These are phyloP conservation scores for Phalacrocorax aristotelis DNA, from an alignment of 2,113 vertebrate species.

Conservation along the genomic window DNA sequence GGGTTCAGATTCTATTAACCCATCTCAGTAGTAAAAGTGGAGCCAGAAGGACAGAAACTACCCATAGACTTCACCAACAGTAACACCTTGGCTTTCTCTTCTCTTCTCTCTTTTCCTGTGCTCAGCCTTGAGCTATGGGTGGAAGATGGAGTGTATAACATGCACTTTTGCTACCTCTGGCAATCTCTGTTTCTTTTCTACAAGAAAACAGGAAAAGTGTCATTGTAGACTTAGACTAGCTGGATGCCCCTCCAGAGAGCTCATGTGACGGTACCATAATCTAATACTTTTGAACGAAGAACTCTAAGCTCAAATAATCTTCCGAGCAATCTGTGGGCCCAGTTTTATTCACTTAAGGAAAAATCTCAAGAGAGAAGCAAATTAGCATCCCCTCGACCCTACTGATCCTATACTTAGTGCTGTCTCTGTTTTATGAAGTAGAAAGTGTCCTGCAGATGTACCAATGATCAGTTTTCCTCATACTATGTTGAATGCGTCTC, in stretches of 20 bases:
- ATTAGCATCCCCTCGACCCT: background rate
- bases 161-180: background rate
- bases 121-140: background rate
- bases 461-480: background rate
- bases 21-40: background rate
- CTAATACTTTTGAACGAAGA: background rate
- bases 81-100: background rate
- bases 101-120: background rate
- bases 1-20: background rate
- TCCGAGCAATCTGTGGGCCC: background rate
- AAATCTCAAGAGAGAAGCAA: background rate
- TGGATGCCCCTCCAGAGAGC: background rate
- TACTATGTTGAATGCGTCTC: background rate
- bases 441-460: background rate
- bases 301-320: background rate
- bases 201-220: background rate
- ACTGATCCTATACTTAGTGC: background rate
- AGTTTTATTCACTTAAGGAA: background rate
- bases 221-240: background rate
- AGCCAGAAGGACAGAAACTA: background rate
- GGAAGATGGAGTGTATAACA: background rate
- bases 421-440: background rate
- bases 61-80: background rate
- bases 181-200: background rate
- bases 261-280: background rate